Percentiles rank a stretch among this genome's conserved stretches.
Evolutionary conservation across 2,113 vertebrate genomes (phyloP).

Genomic region (Centropristis striata): DNA sequence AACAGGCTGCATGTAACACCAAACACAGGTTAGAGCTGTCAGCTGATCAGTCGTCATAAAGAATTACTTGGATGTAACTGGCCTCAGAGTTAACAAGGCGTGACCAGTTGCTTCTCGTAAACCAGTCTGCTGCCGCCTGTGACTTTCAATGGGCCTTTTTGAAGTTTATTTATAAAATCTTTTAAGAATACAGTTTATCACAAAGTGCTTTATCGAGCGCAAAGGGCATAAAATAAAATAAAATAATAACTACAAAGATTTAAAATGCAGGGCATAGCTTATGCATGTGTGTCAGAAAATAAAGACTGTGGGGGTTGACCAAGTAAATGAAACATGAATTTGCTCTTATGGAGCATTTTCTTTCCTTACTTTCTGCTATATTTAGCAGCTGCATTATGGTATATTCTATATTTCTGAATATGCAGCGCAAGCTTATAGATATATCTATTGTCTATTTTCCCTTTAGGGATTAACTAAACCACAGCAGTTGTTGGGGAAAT

Average conservation of each 20-base stretch:
- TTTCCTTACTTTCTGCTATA: not conserved
- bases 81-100: constrained; percentile 22
- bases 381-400: not conserved
- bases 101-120: not conserved
- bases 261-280: not conserved
- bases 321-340: not conserved
- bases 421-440: not conserved
- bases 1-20: constrained; percentile 19
- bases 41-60: constrained; percentile 20
- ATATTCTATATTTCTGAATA: too few species aligned
- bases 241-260: not conserved
- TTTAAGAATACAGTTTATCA: constrained; percentile 7
- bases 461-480: not conserved
- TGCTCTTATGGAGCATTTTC: not conserved
- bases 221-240: constrained; percentile 12
- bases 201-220: constrained; percentile 9
- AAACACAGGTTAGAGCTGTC: constrained; percentile 31
- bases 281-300: not conserved
- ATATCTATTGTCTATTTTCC: not conserved
- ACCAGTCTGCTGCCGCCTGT: not conserved
- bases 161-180: constrained; percentile 12
- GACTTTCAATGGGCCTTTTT: not conserved
- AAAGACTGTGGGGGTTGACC: not conserved
- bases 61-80: constrained; percentile 1
- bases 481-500: not conserved